Evolutionary conservation across 2,888 invertebrate species (phyloP), one percentile per base, ranked within the genome.

Genomic region (Cephus runcator): DNA sequence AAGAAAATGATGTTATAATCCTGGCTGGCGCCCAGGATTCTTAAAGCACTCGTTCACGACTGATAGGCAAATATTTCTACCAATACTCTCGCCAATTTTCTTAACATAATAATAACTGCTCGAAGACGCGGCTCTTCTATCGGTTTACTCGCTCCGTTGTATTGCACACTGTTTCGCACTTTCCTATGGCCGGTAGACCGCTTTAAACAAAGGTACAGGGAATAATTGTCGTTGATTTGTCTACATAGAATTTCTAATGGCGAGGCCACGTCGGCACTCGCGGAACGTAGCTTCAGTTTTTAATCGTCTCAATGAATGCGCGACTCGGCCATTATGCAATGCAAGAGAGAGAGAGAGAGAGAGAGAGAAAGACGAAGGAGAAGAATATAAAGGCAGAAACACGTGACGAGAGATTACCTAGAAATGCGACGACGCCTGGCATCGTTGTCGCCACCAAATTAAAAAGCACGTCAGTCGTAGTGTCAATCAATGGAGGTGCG

Each of bases 21-120:
- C 77, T 83, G 82, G 82, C 82, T 76, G 75, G 76, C 77, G 31
- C 76, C 80, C 82, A 83, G 76, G 36, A 79, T 40, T 77, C n/a
- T 30, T 40, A 12, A 31, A 30, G 71, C 71, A 9, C 40, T 56
- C 2, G 40, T 30, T 73, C 69, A 56, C 68, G 40, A 34, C 1
- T 34, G 31, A 23, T 30, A n/a, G 12, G 23, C 11, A 23, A 75
- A 35, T 36, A 23, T 30, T 12, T 34, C 12, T 36, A 4, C 69
- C 69, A 35, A 36, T 31, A 23, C 69, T 30, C 76, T 15, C 30
- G 35, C 34, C 36, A 23, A 71, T 35, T 56, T 56, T 23, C 23
- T 15, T 56, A 56, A 9, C 40, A 6, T 11, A 30, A 71, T 35
- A 34, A 76, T 33, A 76, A 34, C 76, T 69, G 69, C 6, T 69